Percentiles rank a stretch among this genome's conserved stretches.
These are phyloP conservation scores for Cuculus canorus DNA, from an alignment of 2,797 vertebrate genomes.

Conservation along the genomic window DNA sequence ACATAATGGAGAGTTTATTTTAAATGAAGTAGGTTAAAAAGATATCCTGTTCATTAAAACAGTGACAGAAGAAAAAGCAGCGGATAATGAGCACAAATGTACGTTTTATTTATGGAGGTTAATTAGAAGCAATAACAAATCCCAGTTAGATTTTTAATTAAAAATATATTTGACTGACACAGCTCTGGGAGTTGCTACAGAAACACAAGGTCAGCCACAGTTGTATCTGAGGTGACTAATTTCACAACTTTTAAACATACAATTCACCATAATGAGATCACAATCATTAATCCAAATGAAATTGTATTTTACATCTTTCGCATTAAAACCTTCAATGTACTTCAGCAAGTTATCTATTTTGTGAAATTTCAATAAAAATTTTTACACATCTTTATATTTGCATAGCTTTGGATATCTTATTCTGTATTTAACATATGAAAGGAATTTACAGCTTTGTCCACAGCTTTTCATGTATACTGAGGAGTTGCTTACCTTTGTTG, in stretches of 20 bases:
- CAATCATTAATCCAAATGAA: background rate
- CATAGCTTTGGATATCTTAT: background rate
- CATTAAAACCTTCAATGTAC: background rate
- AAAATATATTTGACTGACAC: background rate
- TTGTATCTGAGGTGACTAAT: background rate
- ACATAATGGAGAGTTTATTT: background rate
- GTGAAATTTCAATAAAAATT: background rate
- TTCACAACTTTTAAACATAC: background rate
- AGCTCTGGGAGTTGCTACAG: background rate
- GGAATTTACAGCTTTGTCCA: background rate
- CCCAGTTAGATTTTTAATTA: constrained; percentile 11
- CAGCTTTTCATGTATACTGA: background rate
- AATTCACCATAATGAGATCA: background rate
- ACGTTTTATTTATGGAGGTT: background rate
- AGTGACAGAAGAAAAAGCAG: background rate
- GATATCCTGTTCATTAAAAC: background rate
- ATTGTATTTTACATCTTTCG: background rate
- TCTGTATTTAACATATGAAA: background rate
- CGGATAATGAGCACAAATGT: background rate
- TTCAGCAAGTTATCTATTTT: background rate
- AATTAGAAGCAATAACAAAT: constrained; percentile 10
- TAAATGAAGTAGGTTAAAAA: background rate
- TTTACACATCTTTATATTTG: background rate
- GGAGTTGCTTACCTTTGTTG: background rate
- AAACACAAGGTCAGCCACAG: background rate